Percentiles rank a stretch among this genome's conserved stretches.
These are phyloP conservation scores for Thysanoteuthis rhombus DNA, from an alignment of 2,888 invertebrate species.

Conservation along the genomic window DNA sequence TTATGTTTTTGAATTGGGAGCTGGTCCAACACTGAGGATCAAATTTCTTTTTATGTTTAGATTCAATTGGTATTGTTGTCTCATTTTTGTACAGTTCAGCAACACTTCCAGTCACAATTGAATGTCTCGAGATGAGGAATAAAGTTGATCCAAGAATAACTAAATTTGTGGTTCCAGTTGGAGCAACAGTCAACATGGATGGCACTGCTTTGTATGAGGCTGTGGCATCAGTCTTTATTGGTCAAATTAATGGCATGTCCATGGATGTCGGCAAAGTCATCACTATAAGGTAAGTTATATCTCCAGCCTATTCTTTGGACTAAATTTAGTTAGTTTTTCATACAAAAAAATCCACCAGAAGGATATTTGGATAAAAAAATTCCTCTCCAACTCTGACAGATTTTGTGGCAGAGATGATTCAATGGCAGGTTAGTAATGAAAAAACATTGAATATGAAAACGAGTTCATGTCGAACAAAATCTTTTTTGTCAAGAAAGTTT, in stretches of 20 bases:
- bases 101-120: conserved; percentile 93
- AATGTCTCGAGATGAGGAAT: conserved; percentile 88
- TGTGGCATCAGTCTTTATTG: conserved; percentile 96
- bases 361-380: too few relatives aligned
- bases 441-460: too few relatives aligned
- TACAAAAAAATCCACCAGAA: too few relatives aligned
- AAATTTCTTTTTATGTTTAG: neutral
- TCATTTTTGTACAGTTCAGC: conserved; percentile 71
- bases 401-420: too few relatives aligned
- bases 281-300: conserved; percentile 48
- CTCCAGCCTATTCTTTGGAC: neutral
- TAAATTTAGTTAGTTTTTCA: too few relatives aligned
- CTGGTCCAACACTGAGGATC: too few relatives aligned
- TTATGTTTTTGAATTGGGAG: too few relatives aligned
- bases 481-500: too few relatives aligned
- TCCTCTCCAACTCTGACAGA: too few relatives aligned
- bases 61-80: neutral
- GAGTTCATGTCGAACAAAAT: too few relatives aligned
- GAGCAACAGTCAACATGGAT: conserved; percentile 98
- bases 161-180: conserved; percentile 94
- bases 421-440: too few relatives aligned
- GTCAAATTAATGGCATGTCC: conserved; percentile 80
- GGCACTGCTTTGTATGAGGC: conserved; percentile 98
- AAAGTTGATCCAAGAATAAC: conserved; percentile 85
- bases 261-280: conserved; percentile 51